Evolutionary conservation across 37 sponge, comb jelly and placozoan genomes (phyloP), one percentile per base, ranked within the genome.

Genomic region (Haliclona indistincta): DNA sequence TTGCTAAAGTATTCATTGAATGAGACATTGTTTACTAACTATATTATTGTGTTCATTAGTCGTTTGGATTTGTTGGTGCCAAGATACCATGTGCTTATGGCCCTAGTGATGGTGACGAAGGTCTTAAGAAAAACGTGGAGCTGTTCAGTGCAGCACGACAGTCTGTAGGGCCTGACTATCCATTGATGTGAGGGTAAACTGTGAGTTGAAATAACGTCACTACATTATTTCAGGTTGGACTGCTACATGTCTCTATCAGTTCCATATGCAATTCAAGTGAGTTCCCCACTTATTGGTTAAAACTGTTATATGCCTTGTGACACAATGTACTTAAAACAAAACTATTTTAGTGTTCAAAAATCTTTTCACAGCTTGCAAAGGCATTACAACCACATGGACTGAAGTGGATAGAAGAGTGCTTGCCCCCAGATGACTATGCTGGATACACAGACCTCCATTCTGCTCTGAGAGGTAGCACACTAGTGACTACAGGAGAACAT

Each of bases 321-420:
- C 35, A 30, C 66, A n/a, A n/a, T n/a, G n/a, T n/a, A n/a, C n/a
- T n/a, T n/a, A n/a, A n/a, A n/a, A n/a, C n/a, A n/a, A n/a, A n/a
- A n/a, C n/a, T n/a, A n/a, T n/a, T n/a, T n/a, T n/a, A n/a, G n/a
- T n/a, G n/a, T n/a, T n/a, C n/a, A n/a, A n/a, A n/a, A n/a, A n/a
- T n/a, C n/a, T n/a, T n/a, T n/a, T n/a, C n/a, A n/a, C n/a, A 85
- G 89, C 56, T 93, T 7, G 94, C 89, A 13, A 69, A 75, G 37
- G 75, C 81, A 11, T 75, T 93, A 69, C 30, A 64, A 38, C 82
- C 86, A 17, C 77, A 60, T 43, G 73, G 73, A 22, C 42, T 89
- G 44, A 93, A 93, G 68, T 93, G 94, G 94, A 89, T 93, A 4
- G 94, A 93, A 56, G 94, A 93, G 64, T 81, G 71, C 34, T 75